Conservation (phyloP, 2,888 invertebrate genomes). For the Nasonia oneida region DNA sequence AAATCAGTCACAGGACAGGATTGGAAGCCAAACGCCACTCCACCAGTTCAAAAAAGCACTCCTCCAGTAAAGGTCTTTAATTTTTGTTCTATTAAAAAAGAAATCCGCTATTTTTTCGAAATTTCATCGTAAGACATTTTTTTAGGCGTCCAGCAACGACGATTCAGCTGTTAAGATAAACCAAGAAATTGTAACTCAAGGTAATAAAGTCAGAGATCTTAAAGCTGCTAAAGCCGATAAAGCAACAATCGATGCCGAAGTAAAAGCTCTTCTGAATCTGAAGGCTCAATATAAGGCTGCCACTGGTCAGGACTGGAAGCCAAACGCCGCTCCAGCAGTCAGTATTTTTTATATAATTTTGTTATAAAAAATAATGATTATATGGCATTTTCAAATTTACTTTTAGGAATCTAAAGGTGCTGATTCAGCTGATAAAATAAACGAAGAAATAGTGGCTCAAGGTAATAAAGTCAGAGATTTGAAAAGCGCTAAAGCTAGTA, state of each 20-base stretch:
- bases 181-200: constrained; percentile 79
- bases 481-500: constrained; percentile 71
- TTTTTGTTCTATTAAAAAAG: constrained; percentile 2
- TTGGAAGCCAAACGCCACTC: constrained; percentile 72
- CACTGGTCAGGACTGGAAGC: constrained; percentile 79
- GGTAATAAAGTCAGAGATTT: constrained; percentile 73
- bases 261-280: constrained; percentile 81
- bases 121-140: not conserved
- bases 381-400: not conserved
- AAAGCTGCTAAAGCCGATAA: constrained; percentile 71
- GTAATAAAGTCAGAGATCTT: constrained; percentile 72
- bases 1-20: constrained; percentile 80
- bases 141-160: not conserved
- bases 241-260: constrained; percentile 81
- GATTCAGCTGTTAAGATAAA: constrained; percentile 71
- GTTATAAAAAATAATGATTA: not conserved
- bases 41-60: constrained; percentile 64
- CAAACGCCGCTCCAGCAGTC: not conserved
- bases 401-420: constrained; percentile 52
- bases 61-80: not conserved
- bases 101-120: not conserved
- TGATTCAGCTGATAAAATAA: constrained; percentile 72
- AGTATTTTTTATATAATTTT: not conserved
- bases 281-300: constrained; percentile 78
- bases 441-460: constrained; percentile 79